Conservation (phyloP, 2,888 invertebrate genomes). For the Acleris cristana region DNA sequence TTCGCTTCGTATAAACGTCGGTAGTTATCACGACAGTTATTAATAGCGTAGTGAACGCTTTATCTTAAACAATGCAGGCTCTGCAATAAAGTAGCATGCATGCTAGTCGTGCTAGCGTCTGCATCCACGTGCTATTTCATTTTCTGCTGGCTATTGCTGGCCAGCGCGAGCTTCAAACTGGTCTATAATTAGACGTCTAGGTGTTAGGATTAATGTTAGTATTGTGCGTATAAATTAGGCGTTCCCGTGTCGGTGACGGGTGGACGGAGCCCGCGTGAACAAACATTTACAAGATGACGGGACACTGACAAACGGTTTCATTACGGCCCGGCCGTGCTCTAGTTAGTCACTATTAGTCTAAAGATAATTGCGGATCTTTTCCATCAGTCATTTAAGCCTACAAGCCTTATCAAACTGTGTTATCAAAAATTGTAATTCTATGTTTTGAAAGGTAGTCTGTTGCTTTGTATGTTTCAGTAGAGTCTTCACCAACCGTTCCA, state of each 20-base stretch:
- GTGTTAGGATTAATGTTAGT: constrained; percentile 31
- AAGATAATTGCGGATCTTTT: not conserved
- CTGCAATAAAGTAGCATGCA: constrained; percentile 4
- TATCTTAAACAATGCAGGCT: constrained; percentile 24
- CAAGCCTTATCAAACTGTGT: not conserved
- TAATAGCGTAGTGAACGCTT: constrained; percentile 16
- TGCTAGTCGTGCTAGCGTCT: constrained; percentile 11
- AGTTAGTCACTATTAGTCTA: not conserved
- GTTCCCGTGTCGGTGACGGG: constrained; percentile 23
- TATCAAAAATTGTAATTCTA: too few relatives aligned
- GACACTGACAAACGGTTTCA: constrained; percentile 7
- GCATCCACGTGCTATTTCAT: constrained; percentile 9
- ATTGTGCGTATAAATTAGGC: constrained; percentile 31
- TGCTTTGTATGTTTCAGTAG: too few relatives aligned
- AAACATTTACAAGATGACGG: not conserved
- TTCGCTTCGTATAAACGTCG: too few relatives aligned
- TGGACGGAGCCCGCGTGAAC: not conserved
- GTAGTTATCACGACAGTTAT: constrained; percentile 11
- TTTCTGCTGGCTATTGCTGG: constrained; percentile 8
- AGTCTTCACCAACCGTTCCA: too few relatives aligned
- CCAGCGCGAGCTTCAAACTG: constrained; percentile 10
- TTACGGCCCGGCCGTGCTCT: not conserved
- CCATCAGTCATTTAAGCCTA: not conserved
- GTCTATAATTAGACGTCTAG: constrained; percentile 31
- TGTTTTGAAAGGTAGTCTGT: too few relatives aligned